Evolutionary conservation across 2,797 vertebrate genomes (phyloP).

Genomic region (Hipposideros larvatus): DNA sequence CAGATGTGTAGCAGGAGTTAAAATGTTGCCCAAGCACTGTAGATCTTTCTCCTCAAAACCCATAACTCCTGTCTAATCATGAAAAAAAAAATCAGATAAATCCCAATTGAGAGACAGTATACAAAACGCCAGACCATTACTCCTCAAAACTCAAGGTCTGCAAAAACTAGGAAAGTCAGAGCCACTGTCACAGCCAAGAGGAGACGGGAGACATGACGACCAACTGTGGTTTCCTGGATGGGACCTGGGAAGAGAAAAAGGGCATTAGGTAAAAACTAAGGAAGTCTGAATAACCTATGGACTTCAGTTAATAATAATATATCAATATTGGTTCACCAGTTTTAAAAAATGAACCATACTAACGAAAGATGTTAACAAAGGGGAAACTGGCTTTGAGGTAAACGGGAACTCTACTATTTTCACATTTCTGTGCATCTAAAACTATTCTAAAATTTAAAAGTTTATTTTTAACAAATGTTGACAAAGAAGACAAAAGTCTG

Average conservation of each 20-base stretch:
- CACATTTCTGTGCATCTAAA: neutral
- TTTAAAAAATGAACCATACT: neutral
- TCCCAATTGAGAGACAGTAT: neutral
- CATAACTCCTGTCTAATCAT: neutral
- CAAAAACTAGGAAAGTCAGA: neutral
- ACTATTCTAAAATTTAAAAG: neutral
- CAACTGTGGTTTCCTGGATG: neutral
- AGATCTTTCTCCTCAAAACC: neutral
- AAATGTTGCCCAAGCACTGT: neutral
- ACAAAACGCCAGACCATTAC: neutral
- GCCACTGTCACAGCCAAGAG: neutral
- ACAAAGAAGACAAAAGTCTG: neutral
- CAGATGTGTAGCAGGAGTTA: no score
- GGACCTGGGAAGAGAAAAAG: neutral
- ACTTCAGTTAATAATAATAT: neutral
- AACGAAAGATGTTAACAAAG: neutral
- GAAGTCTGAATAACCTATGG: neutral
- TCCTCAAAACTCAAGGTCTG: neutral
- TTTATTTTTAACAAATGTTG: neutral
- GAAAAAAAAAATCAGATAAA: slow-evolving; percentile 2
- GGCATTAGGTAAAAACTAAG: neutral
- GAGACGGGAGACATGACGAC: neutral
- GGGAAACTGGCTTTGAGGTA: neutral
- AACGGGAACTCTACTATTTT: neutral
- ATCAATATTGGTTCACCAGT: neutral